Evolutionary conservation across 2,888 invertebrate genomes (phyloP), one percentile per base, ranked within the genome.

Genomic region (Punctoribates punctum): DNA sequence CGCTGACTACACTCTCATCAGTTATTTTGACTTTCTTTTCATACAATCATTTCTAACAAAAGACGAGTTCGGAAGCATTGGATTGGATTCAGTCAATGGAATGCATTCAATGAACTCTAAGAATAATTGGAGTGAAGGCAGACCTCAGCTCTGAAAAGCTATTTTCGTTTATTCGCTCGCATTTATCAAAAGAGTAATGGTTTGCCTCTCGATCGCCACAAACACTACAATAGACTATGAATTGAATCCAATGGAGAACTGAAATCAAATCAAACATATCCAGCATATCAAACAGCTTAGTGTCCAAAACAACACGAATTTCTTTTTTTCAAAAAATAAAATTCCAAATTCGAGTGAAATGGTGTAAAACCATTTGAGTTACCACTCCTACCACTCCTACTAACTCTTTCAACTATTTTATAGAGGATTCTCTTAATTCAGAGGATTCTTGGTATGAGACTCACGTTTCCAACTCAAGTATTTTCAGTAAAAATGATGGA

Each of bases 221-320:
- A 48, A 17, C 3, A 48, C 48, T 48, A 48, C 48, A 48, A 60
- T 60, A 60, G 23, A 6, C 20, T 60, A 11, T 25, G 20, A 60
- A 5, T 60, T 51, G 51, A 15, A 51, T n/a, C 20, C 51, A 34
- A 34, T 34, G 34, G 34, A 34, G 20, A 60, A 60, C 57, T 5
- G 25, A 60, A 60, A 60, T 60, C 57, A 60, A 60, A 60, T 20
- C 11, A 11, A 60, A 60, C 57, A 60, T 60, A 60, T 25, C 57
- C 11, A 13, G 48, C 48, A 34, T 34, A 34, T 34, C 34, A 34
- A 34, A 34, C 34, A 34, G 34, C 34, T 34, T 34, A 34, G 4
- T 34, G 34, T 34, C 34, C 34, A 34, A 34, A 34, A 34, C 34
- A 34, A 34, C 34, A 34, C 34, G 34, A 34, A 34, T 34, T n/a